Conservation (phyloP, 1,140 invertebrate genomes). For the Drosophila littoralis region DNA sequence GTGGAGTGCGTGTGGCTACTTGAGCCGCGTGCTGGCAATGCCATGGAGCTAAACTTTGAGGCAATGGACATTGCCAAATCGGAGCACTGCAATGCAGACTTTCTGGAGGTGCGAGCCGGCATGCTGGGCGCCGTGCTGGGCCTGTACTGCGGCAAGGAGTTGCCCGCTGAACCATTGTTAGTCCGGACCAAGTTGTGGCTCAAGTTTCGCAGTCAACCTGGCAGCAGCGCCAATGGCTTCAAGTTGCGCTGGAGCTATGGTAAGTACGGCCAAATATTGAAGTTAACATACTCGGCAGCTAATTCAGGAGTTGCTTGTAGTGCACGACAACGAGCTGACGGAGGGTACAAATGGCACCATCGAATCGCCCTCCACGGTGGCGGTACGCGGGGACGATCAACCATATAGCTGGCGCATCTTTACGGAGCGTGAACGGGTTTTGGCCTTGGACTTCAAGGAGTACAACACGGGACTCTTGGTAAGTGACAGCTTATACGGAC, state of each 20-base stretch:
- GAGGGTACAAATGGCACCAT: slow-evolving; percentile 86
- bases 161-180: slow-evolving; percentile 86
- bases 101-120: slow-evolving; percentile 90
- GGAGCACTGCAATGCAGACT: slow-evolving; percentile 92
- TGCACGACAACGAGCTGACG: slow-evolving; percentile 59
- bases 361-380: slow-evolving; percentile 87
- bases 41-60: slow-evolving; percentile 87
- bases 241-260: slow-evolving; percentile 89
- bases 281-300: not conserved
- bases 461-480: slow-evolving; percentile 67
- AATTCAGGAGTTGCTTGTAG: slow-evolving; percentile 24
- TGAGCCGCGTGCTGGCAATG: slow-evolving; percentile 87
- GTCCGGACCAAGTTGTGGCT: slow-evolving; percentile 89
- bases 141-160: slow-evolving; percentile 88
- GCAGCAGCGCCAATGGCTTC: slow-evolving; percentile 90
- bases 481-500: slow-evolving; percentile 19
- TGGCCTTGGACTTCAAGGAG: slow-evolving; percentile 56
- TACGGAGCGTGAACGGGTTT: slow-evolving; percentile 19
- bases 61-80: slow-evolving; percentile 88
- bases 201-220: slow-evolving; percentile 90
- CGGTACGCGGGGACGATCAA: slow-evolving; percentile 41
- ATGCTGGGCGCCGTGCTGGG: slow-evolving; percentile 87
- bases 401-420: slow-evolving; percentile 71
- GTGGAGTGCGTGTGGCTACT: slow-evolving; percentile 92
- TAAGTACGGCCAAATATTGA: slow-evolving; percentile 65